Evolutionary conservation across 1,140 invertebrate species (phyloP).

Genomic region (Steinernema feltiae): DNA sequence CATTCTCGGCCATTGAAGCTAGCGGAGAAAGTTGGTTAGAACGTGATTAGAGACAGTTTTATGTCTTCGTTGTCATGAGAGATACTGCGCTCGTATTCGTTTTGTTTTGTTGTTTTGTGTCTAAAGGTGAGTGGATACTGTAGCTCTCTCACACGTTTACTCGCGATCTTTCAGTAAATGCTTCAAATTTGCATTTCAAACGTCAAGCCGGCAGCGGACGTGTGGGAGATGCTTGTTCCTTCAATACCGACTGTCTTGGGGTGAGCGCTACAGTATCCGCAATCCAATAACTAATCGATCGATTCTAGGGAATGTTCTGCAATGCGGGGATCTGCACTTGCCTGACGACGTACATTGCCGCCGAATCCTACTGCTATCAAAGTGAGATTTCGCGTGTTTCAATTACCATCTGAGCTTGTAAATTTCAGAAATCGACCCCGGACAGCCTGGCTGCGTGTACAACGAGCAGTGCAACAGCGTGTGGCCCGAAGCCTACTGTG

Average conservation of each 20-base stretch:
- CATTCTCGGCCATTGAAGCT: neutral
- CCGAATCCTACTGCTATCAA: slow-evolving; percentile 37
- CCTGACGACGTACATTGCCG: slow-evolving; percentile 33
- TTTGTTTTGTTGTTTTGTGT: too few species aligned
- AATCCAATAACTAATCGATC: neutral
- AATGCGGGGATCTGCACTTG: slow-evolving; percentile 33
- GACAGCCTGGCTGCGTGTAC: slow-evolving; percentile 36
- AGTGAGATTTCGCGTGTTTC: slow-evolving; percentile 20
- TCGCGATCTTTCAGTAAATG: neutral
- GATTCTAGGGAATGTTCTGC: slow-evolving; percentile 33
- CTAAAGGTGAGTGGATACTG: too few species aligned
- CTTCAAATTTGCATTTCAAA: neutral
- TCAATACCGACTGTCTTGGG: slow-evolving; percentile 36
- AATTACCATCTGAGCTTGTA: neutral
- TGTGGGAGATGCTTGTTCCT: slow-evolving; percentile 32
- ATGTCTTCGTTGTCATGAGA: neutral
- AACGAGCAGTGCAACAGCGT: slow-evolving; percentile 34
- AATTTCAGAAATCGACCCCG: slow-evolving; percentile 36
- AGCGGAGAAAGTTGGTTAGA: slow-evolving; percentile 22
- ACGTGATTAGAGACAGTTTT: too few species aligned
- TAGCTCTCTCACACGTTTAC: too few species aligned
- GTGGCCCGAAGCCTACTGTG: slow-evolving; percentile 38
- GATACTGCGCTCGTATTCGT: too few species aligned
- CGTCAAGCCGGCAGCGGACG: slow-evolving; percentile 32
- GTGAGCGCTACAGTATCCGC: neutral